A percentile compares a stretch with the other conserved stretches of the same genome.
phyloP scores from a whole-genome alignment of 1,140 invertebrate genomes.

The Lysiphlebus fabarum region DNA sequence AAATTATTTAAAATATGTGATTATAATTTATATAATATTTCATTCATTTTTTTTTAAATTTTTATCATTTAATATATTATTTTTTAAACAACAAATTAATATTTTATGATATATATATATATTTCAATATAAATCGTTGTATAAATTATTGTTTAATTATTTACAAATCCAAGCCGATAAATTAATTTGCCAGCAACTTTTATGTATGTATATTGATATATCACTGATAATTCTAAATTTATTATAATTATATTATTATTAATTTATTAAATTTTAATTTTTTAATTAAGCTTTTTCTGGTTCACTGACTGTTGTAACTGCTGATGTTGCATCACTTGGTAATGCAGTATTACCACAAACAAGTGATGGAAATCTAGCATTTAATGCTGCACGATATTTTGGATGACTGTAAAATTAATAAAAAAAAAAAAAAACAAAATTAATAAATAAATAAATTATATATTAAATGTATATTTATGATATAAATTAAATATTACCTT shows the following conservation, averaged over 20 bases:
- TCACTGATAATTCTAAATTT: background rate
- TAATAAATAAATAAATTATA: constrained; percentile 2
- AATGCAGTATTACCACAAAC: constrained; percentile 14
- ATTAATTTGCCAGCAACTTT: too few species aligned
- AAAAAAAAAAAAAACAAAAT: background rate
- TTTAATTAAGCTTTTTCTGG: constrained; percentile 57
- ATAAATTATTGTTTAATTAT: too few species aligned
- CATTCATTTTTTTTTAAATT: constrained; percentile 12
- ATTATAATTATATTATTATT: background rate
- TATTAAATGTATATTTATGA: background rate
- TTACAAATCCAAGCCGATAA: too few species aligned
- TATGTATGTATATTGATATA: too few species aligned
- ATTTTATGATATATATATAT: too few species aligned
- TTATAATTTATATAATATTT: constrained; percentile 22
- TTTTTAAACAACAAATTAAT: too few species aligned
- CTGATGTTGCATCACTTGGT: constrained; percentile 27
- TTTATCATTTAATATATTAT: too few species aligned
- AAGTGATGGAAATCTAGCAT: constrained; percentile 17
- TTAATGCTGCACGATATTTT: constrained; percentile 62
- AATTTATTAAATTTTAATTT: constrained; percentile 14
- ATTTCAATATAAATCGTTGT: too few species aligned
- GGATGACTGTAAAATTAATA: constrained; percentile 57
- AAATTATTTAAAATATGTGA: too few species aligned
- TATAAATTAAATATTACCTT: constrained; percentile 32
- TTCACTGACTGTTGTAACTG: constrained; percentile 27